A percentile compares a stretch with the other conserved stretches of the same genome.
These are phyloP conservation scores for Poecilobothrus nobilitatus DNA, from an alignment of 2,888 invertebrate genomes.

Conservation along the genomic window DNA sequence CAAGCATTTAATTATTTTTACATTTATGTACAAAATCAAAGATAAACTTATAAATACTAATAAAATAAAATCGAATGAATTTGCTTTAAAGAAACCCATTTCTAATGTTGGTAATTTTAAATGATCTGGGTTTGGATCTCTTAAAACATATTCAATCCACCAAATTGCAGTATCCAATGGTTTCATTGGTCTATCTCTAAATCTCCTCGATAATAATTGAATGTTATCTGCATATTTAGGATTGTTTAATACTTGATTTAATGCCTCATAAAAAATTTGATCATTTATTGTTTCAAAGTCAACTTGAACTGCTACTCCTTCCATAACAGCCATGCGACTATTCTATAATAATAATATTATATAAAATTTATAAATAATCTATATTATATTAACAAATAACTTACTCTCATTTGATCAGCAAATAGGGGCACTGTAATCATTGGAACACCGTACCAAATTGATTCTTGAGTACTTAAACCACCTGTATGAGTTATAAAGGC, in stretches of 20 bases:
- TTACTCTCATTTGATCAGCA: conserved; percentile 30
- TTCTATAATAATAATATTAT: not conserved
- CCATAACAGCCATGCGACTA: not conserved
- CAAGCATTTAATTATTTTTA: not conserved
- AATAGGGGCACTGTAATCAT: conserved; percentile 34
- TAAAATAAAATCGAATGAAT: conserved; percentile 42
- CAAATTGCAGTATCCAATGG: conserved; percentile 51
- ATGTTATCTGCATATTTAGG: conserved; percentile 23
- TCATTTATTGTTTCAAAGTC: not conserved
- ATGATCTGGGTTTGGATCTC: conserved; percentile 48
- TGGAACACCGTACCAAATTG: conserved; percentile 34
- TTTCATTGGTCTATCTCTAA: conserved; percentile 46
- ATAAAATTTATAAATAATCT: not conserved
- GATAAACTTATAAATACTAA: conserved; percentile 11
- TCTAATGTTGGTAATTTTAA: conserved; percentile 42
- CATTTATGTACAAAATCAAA: not conserved
- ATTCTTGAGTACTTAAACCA: conserved; percentile 34
- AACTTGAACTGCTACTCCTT: not conserved
- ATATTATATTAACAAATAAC: not conserved
- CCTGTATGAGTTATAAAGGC: conserved; percentile 36
- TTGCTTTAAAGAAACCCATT: conserved; percentile 43
- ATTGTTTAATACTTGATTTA: conserved; percentile 10
- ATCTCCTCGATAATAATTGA: conserved; percentile 41
- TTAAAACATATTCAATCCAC: conserved; percentile 55
- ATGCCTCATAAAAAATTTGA: conserved; percentile 20